phyloP scores from a whole-genome alignment of 2,888 invertebrate species.

The Nomada ferruginata region DNA sequence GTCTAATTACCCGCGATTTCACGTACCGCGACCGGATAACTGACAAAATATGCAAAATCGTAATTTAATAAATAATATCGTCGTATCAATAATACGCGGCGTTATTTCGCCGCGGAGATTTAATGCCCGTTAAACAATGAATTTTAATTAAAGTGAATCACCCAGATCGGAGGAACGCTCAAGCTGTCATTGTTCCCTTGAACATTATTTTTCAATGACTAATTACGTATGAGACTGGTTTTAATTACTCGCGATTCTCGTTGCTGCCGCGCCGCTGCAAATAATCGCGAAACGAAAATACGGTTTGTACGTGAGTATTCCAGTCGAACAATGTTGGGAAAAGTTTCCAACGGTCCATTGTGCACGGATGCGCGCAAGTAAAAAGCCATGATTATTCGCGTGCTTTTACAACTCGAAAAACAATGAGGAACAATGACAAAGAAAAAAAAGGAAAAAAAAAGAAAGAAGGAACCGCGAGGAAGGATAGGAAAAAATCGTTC shows the following conservation, averaged over 20 bases:
- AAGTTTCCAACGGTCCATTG: constrained; percentile 14
- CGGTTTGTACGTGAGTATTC: constrained; percentile 1
- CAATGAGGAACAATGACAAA: neutral
- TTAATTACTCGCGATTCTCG: constrained; percentile 44
- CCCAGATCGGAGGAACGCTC: constrained; percentile 12
- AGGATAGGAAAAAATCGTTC: neutral
- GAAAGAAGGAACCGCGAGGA: neutral
- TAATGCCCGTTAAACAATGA: constrained; percentile 39
- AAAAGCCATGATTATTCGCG: constrained; percentile 32
- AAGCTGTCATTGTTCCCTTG: constrained; percentile 33
- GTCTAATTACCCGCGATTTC: neutral
- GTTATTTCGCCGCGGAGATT: constrained; percentile 31
- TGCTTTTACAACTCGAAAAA: neutral
- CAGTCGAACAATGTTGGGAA: constrained; percentile 21
- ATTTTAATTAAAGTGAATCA: constrained; percentile 47
- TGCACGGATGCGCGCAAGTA: neutral
- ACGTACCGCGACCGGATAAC: neutral
- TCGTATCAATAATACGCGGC: neutral
- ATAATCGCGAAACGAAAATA: constrained; percentile 39
- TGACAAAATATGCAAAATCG: neutral
- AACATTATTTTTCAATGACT: constrained; percentile 49
- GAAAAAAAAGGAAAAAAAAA: neutral
- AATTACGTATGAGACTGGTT: constrained; percentile 50
- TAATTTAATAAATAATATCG: constrained; percentile 16
- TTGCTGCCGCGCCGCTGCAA: constrained; percentile 5